phyloP scores from a whole-genome alignment of 2,797 vertebrate species.

The Limnodromus scolopaceus region DNA sequence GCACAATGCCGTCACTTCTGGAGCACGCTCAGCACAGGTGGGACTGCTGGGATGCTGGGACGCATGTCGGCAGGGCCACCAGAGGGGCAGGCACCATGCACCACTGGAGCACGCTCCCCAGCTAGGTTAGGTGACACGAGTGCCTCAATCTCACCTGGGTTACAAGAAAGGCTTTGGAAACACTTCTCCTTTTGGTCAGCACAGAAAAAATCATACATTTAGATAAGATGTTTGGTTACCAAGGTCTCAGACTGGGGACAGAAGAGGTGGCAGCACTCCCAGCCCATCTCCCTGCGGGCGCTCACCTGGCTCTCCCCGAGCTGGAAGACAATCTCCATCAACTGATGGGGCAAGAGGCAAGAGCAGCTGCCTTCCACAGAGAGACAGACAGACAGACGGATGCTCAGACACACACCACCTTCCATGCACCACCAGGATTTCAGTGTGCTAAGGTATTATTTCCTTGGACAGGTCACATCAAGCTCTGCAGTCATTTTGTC shows the following conservation, averaged over 20 bases:
- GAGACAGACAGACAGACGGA: not conserved
- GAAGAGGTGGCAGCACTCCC: not conserved
- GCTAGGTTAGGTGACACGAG: not conserved
- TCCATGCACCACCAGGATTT: not conserved
- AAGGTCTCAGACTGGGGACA: not conserved
- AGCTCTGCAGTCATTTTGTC: not conserved
- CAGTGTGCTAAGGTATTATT: not conserved
- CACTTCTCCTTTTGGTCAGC: not conserved
- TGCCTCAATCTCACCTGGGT: not conserved
- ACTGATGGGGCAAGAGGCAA: not conserved
- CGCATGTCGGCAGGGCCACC: not conserved
- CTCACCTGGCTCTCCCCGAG: not conserved
- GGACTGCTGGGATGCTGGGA: accelerated
- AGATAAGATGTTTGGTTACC: not conserved
- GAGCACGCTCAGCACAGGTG: accelerated
- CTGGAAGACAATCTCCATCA: not conserved
- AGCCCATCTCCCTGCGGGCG: not conserved
- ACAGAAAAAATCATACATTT: accelerated
- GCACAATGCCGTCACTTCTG: accelerated
- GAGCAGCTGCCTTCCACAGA: not conserved
- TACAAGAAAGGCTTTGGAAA: not conserved
- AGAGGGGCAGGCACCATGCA: accelerated
- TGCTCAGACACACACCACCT: not conserved
- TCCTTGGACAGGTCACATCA: not conserved
- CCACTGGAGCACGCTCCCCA: accelerated